A percentile compares a stretch with the other conserved stretches of the same genome.
These are phyloP conservation scores for Atta cephalotes DNA, from an alignment of 1,140 invertebrate genomes.

Conservation along the genomic window DNA sequence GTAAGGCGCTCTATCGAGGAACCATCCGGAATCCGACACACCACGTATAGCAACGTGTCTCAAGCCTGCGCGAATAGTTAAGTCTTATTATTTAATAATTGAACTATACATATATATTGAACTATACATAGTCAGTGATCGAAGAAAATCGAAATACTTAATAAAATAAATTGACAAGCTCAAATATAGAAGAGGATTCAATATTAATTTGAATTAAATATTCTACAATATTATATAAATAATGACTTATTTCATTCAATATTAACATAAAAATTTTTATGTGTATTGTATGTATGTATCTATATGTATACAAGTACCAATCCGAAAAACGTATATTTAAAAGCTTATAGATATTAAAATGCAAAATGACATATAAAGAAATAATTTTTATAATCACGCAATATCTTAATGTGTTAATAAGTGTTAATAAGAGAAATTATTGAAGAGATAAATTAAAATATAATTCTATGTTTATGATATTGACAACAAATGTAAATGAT, in stretches of 20 bases:
- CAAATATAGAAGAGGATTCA: neutral
- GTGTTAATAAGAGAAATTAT: neutral
- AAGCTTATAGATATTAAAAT: neutral
- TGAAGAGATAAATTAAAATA: conserved; percentile 1
- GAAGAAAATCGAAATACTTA: neutral
- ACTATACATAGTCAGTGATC: neutral
- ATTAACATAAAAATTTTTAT: neutral
- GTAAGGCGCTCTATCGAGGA: conserved; percentile 93
- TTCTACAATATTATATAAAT: neutral
- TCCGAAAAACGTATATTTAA: neutral
- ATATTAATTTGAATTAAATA: neutral
- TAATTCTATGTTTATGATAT: neutral
- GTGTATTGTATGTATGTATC: neutral
- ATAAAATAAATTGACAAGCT: conserved; percentile 13
- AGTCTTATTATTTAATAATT: neutral
- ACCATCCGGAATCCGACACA: conserved; percentile 97
- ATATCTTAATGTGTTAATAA: neutral
- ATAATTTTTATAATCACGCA: neutral
- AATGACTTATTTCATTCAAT: neutral
- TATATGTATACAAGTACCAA: too few species aligned
- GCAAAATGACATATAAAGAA: neutral
- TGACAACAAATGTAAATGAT: conserved; percentile 11
- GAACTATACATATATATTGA: neutral
- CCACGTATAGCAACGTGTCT: conserved; percentile 91
- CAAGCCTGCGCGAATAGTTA: conserved; percentile 79